phyloP scores from a whole-genome alignment of 2,888 invertebrate genomes.

The Cephus sareptanus region DNA sequence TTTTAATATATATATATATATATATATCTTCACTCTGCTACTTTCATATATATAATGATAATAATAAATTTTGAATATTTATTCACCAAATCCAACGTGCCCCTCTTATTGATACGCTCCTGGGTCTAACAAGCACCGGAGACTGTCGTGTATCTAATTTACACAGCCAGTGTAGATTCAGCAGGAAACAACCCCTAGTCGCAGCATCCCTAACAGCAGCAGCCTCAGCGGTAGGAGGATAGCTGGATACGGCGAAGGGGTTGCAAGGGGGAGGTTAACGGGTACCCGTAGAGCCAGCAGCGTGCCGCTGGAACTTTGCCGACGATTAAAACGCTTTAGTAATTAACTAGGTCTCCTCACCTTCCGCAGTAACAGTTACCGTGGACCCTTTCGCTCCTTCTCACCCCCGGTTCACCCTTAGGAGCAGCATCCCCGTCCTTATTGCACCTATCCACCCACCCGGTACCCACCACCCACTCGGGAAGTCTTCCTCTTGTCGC shows the following conservation, averaged over 20 bases:
- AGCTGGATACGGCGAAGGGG: not conserved
- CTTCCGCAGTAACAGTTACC: slow-evolving; percentile 61
- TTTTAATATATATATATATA: too few species aligned
- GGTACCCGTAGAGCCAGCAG: slow-evolving; percentile 23
- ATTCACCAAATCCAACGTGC: not conserved
- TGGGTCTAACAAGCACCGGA: not conserved
- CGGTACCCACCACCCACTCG: slow-evolving; percentile 22
- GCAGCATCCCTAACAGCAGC: not conserved
- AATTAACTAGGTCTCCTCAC: slow-evolving; percentile 66
- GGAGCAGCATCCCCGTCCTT: not conserved
- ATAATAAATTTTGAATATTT: not conserved
- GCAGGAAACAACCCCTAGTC: not conserved
- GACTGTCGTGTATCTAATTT: not conserved
- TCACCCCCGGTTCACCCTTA: not conserved
- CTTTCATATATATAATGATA: not conserved
- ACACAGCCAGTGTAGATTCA: not conserved
- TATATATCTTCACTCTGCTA: not conserved
- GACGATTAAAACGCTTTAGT: slow-evolving; percentile 67
- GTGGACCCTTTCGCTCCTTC: slow-evolving; percentile 24
- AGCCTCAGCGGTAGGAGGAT: not conserved
- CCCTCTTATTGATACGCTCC: not conserved
- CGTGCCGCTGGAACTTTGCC: slow-evolving; percentile 61
- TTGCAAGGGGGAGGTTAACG: not conserved
- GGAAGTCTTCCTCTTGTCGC: slow-evolving; percentile 29
- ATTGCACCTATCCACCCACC: slow-evolving; percentile 23